Percentiles rank a stretch among this genome's conserved stretches.
phyloP scores from a whole-genome alignment of 1,140 invertebrate genomes.

The Pseudomyrmex concolor region DNA sequence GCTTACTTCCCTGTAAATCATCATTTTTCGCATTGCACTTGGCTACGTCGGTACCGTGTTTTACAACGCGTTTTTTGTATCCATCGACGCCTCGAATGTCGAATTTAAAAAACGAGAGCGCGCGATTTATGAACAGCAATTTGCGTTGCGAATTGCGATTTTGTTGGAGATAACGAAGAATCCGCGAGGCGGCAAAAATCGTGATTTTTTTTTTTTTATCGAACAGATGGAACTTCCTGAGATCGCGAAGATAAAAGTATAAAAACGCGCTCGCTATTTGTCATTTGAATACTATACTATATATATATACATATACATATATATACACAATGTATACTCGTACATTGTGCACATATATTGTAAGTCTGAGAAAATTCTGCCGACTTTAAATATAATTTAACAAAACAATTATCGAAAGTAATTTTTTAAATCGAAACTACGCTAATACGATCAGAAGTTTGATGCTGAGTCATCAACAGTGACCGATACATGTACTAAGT shows the following conservation, averaged over 20 bases:
- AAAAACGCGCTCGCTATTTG: background rate
- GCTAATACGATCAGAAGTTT: too few species aligned
- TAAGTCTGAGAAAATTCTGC: too few species aligned
- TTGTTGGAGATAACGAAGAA: conserved; percentile 6
- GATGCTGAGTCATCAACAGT: too few species aligned
- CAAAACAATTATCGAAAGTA: too few species aligned
- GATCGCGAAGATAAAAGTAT: background rate
- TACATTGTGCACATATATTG: too few species aligned
- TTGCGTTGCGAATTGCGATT: conserved; percentile 12
- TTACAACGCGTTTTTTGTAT: background rate
- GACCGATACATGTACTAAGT: too few species aligned
- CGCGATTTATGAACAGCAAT: conserved; percentile 36
- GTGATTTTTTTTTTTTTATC: background rate
- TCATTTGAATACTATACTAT: too few species aligned
- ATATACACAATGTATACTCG: too few species aligned
- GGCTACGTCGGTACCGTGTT: conserved; percentile 21
- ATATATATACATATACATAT: too few species aligned
- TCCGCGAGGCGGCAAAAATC: background rate
- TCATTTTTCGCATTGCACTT: conserved; percentile 29
- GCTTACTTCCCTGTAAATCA: conserved; percentile 53
- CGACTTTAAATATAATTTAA: too few species aligned
- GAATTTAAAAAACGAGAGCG: conserved; percentile 18
- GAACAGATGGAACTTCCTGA: background rate
- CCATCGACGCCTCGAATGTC: conserved; percentile 20
- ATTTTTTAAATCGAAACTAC: too few species aligned